Base-by-base conservation (phyloP, 2,113 vertebrate species). In the Microcebus jonahi region DNA sequence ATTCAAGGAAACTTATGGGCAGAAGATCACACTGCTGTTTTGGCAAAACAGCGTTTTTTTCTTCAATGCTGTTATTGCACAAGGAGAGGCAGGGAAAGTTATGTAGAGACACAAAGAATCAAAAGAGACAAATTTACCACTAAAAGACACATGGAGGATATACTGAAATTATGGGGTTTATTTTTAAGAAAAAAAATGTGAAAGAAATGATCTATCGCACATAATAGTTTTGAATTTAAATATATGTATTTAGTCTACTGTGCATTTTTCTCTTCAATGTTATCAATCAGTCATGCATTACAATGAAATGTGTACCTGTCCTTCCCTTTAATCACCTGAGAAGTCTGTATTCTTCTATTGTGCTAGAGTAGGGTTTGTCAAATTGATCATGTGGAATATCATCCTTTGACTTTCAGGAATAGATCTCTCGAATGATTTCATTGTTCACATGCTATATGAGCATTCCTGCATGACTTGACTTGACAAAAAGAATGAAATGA, bases 151-250 rank as follows among this genome's bases (percentile, higher is more conserved):
- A 71, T 68, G 14, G 10, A 85, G 17, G 73, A 73, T 77, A 42
- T 76, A 79, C 57, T 80, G 67, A 70, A 53, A 61, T 27, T 79
- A 6, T 73, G 12, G 5, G 1, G 18, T n/a, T 81, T 82, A 42
- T 36, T 91, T 94, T 95, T 67, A 80, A 65, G 50, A 23, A 7
- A 59, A 57, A 85, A 96, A 86, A 63, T 25, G 29, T 48, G 25
- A 75, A 90, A 83, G 42, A 81, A 88, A 87, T n/a, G 6, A 85
- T 82, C 10, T 55, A 17, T 9, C 20, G 12, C n/a, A 75, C 50
- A 39, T 42, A 86, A 82, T 89, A 65, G 27, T 31, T 96, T 92
- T 96, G 53, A 77, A 82, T 93, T 97, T 77, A 93, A 96, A 68
- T 73, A 92, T 80, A 21, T 21, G 65, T 39, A 79, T 73, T 83